Evolutionary conservation across 1,140 invertebrate genomes (phyloP), one percentile per base, ranked within the genome.

Genomic region (Phocides pigmalion): DNA sequence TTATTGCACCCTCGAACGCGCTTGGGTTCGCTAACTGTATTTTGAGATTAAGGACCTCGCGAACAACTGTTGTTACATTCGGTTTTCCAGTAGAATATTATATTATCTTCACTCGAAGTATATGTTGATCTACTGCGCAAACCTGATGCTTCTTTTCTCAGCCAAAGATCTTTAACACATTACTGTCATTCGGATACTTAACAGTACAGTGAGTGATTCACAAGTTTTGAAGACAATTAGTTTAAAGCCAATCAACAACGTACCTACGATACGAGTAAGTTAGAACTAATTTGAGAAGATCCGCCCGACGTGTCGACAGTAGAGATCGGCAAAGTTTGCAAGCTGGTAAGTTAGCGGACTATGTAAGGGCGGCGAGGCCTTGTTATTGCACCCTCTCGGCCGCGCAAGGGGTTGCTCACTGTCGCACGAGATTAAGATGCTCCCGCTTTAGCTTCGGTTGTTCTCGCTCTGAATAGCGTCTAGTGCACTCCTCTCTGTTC

Each of bases 331-430:
- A 70, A 85, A 90, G 79, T 87, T 87, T 84, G 74, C 75, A 68
- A 84, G 79, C 79, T 74, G 76, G 77, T 76, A 83, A 84, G 82
- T 79, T 74, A 79, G 77, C 68, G 81, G 77, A 80, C 75, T 79
- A 72, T 73, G 72, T 73, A 68, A 63, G 68, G 75, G 76, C 68
- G 70, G 53, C 25, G 56, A 70, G 70, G 72, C 46, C 80, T 86
- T 89, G 86, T 89, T 90, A 87, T 89, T 89, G 87, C 84, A 87
- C 84, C 84, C 86, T 87, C 80, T 90, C 86, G 84, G 81, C 84
- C 85, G 82, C 77, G 84, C 80, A 85, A 87, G 84, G 82, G 80
- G 82, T 79, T 81, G 81, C 77, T 74, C 66, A 78, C 80, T 86
- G 84, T 87, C 81, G 76, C 74, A 74, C 77, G 76, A 89, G 83